phyloP scores from a whole-genome alignment of 2,888 invertebrate species.

The Eretmocerus hayati region DNA sequence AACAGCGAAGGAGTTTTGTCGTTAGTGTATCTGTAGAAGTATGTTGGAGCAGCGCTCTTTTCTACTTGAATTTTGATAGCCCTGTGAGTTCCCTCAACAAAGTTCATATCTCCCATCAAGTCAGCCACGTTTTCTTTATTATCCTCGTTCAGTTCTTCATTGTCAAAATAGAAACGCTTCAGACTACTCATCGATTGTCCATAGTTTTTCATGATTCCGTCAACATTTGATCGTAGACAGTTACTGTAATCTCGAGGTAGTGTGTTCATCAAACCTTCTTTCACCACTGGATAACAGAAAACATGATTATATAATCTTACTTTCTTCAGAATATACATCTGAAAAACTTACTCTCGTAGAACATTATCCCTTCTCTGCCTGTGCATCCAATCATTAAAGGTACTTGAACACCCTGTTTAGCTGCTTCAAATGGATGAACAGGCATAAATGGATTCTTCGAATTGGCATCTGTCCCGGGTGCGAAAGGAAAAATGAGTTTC shows the following conservation, averaged over 20 bases:
- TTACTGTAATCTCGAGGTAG: no score
- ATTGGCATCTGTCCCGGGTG: constrained; percentile 28
- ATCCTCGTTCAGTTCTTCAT: constrained; percentile 14
- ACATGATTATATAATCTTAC: no score
- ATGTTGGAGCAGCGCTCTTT: constrained; percentile 24
- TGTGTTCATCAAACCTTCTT: neutral
- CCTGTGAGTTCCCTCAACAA: constrained; percentile 29
- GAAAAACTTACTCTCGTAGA: constrained; percentile 14
- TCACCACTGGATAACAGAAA: neutral
- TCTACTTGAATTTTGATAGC: constrained; percentile 26
- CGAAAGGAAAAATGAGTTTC: constrained; percentile 21
- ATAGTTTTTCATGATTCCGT: neutral
- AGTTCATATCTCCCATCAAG: constrained; percentile 43
- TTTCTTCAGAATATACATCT: no score
- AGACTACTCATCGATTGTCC: constrained; percentile 26
- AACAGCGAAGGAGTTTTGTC: constrained; percentile 22
- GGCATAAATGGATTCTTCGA: constrained; percentile 31
- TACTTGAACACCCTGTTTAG: constrained; percentile 20
- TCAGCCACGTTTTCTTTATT: constrained; percentile 47
- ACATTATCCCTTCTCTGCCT: constrained; percentile 34
- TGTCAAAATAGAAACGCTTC: constrained; percentile 29
- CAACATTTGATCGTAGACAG: no score
- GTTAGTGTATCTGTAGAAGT: constrained; percentile 33
- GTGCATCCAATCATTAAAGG: constrained; percentile 26
- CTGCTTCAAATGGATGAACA: constrained; percentile 10